Evolutionary conservation across 2,888 invertebrate species (phyloP).

Genomic region (Ormyrus rosae): DNA sequence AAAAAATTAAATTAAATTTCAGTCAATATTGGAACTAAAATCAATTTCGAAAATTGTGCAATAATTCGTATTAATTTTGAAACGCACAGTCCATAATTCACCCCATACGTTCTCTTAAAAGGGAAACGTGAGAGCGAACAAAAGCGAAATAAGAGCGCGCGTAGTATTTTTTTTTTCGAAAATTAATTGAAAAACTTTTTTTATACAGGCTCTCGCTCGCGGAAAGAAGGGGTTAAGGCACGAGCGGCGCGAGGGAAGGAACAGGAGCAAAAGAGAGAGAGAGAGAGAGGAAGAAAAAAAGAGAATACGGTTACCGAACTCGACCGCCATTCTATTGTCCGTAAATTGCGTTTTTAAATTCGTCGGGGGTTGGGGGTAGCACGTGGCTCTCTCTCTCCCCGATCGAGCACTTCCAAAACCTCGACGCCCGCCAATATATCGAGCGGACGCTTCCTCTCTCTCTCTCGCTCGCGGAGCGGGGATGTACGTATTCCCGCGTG

Average conservation of each 20-base stretch:
- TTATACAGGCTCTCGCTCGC: not conserved
- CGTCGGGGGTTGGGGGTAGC: conserved; percentile 63
- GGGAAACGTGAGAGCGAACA: not conserved
- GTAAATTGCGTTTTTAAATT: conserved; percentile 74
- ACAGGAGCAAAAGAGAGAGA: conserved; percentile 30
- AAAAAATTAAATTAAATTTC: not conserved
- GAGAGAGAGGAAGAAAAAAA: conserved; percentile 31
- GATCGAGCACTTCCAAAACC: conserved; percentile 62
- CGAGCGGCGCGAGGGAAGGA: conserved; percentile 26
- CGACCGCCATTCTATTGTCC: conserved; percentile 69
- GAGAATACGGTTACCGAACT: conserved; percentile 65
- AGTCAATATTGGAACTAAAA: not conserved
- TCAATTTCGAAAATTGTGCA: not conserved
- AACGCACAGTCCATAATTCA: not conserved
- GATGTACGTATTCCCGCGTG: not conserved
- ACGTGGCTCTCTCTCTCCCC: conserved; percentile 59
- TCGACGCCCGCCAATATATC: conserved; percentile 53
- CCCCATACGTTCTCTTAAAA: not conserved
- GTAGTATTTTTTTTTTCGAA: conserved; percentile 11
- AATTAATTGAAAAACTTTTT: conserved; percentile 56
- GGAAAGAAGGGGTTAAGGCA: conserved; percentile 28
- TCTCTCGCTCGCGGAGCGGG: not conserved
- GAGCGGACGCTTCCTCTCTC: conserved; percentile 8
- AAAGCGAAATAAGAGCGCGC: not conserved
- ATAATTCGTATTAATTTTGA: too few species aligned